Base-by-base conservation (phyloP, 1,140 invertebrate species). In the Drosophila pruinosa region DNA sequence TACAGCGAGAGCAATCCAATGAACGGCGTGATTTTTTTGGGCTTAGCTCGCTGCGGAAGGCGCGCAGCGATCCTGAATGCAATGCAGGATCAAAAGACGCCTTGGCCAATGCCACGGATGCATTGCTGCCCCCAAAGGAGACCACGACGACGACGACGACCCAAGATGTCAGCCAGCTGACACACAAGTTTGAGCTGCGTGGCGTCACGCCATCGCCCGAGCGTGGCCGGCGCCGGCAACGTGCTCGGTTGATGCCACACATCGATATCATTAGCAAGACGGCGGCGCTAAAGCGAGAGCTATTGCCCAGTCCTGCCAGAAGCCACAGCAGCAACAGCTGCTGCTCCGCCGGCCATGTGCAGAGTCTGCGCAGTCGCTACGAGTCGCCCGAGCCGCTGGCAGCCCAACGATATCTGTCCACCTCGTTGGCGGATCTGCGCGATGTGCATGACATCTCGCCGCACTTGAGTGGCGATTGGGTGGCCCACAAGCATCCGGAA, bases 221-320 rank as follows among this genome's bases (percentile, higher is more conserved):
- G 3, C 89, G 92, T 15, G 92, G 92, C 4, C 86, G 93, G 21
- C 92, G 92, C 8, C 90, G 93, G 2, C 88, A 92, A 4, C 91
- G 93, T 21, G 92, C 92, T 50, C 93, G 96, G 3, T 94, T 94
- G 43, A 96, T 97, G 95, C 96, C 96, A 0, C 96, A 96, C 79
- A 97, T 97, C 28, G 96, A 97, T 82, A 94, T 97, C 1, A 97
- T 97, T 70, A 97, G 96, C 78, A 97, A 97, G 91, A 94, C 95
- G 17, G 96, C 95, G 0, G 93, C 94, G 3, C 89, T 97, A 31
- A 94, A 95, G 38, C 93, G 93, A 10, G 92, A 93, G 4, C 53
- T 76, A 12, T 39, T 74, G 10, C 15, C 91, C 82, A 90, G 88
- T 74, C 80, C 50, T 77, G 92, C 88, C 86, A 91, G 80, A 24